Percentiles rank a stretch among this genome's conserved stretches.
Conservation (phyloP, 2,888 invertebrate genomes). For the Polyommatus icarus region DNA sequence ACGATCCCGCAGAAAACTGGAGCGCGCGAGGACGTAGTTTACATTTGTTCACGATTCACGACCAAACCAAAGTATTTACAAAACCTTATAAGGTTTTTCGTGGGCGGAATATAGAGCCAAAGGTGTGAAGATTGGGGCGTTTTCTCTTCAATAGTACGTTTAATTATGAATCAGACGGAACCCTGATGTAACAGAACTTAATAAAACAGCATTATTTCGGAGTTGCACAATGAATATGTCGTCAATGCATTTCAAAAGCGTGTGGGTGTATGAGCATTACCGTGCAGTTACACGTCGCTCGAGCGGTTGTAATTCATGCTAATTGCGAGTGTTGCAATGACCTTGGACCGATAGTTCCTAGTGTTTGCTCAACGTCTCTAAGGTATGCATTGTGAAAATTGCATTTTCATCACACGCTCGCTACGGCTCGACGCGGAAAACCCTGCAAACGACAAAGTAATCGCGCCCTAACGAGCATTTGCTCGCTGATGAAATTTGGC, state of each 20-base stretch:
- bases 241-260: conserved; percentile 37
- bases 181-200: background rate
- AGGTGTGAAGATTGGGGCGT: background rate
- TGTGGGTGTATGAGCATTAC: conserved; percentile 31
- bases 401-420: conserved; percentile 26
- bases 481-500: conserved; percentile 4
- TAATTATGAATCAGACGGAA: background rate
- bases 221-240: conserved; percentile 16
- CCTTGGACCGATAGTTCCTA: conserved; percentile 51
- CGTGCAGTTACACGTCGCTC: conserved; percentile 42
- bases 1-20: conserved; percentile 11
- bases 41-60: background rate
- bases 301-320: conserved; percentile 57
- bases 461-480: background rate
- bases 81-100: background rate
- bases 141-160: background rate
- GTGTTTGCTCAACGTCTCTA: conserved; percentile 38
- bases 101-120: background rate
- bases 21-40: conserved; percentile 4
- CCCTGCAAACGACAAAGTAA: background rate
- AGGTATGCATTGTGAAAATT: conserved; percentile 31
- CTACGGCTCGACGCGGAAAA: background rate
- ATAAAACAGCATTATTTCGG: conserved; percentile 16
- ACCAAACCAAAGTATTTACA: background rate
- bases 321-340: conserved; percentile 55